Evolutionary conservation across 2,113 vertebrate species (phyloP).

Genomic region (Scytalopus superciliaris): DNA sequence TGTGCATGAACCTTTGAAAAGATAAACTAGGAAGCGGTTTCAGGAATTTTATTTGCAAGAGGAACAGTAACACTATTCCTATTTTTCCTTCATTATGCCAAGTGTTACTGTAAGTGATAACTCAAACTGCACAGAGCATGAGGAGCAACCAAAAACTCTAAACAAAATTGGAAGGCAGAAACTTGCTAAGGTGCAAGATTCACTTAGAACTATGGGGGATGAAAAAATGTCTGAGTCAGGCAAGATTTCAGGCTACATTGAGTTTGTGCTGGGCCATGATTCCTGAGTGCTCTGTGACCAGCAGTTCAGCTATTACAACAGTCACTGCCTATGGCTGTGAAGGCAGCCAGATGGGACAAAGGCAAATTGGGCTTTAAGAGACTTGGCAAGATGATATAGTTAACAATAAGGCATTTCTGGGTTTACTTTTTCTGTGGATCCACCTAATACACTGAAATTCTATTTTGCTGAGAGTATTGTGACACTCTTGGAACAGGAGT

Average conservation of each 20-base stretch:
- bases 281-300: background rate
- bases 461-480: background rate
- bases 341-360: background rate
- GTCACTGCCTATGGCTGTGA: background rate
- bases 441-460: background rate
- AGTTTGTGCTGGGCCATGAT: background rate
- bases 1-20: background rate
- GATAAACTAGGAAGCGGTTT: background rate
- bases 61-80: background rate
- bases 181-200: background rate
- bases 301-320: background rate
- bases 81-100: background rate
- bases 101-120: background rate
- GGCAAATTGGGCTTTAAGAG: fast-evolving
- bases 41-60: background rate
- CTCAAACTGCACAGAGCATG: background rate
- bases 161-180: background rate
- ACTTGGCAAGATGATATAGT: background rate
- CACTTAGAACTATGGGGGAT: background rate
- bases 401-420: background rate
- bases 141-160: background rate
- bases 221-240: background rate
- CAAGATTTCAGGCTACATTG: background rate
- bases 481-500: background rate
- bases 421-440: background rate